These are phyloP conservation scores for Campoletis sonorensis DNA, from an alignment of 1,140 invertebrate genomes.

Conservation along the genomic window DNA sequence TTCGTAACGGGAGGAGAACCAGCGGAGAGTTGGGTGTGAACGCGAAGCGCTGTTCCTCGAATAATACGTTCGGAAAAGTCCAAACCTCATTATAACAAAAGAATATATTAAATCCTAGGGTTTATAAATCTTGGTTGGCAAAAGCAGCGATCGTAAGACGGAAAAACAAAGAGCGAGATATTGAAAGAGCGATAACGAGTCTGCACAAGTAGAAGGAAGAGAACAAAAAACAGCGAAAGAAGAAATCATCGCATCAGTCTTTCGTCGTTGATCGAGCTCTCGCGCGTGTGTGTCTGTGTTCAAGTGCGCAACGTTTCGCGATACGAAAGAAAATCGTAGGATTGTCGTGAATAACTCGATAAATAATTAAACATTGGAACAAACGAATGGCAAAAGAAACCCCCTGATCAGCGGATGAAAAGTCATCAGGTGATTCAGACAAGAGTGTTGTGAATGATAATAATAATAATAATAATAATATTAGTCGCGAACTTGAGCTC, in stretches of 20 bases:
- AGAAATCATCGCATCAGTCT: slow-evolving; percentile 25
- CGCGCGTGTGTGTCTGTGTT: background rate
- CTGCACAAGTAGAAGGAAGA: slow-evolving; percentile 24
- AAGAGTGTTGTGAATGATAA: background rate
- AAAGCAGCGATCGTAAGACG: slow-evolving; percentile 12
- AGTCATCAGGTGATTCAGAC: background rate
- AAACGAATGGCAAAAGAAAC: too few species aligned
- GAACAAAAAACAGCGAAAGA: background rate
- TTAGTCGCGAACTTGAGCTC: slow-evolving; percentile 7
- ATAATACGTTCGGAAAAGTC: background rate
- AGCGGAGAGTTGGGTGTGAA: slow-evolving; percentile 53
- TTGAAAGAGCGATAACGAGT: slow-evolving; percentile 30
- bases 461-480: slow-evolving; percentile 16
- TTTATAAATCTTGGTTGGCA: slow-evolving; percentile 5
- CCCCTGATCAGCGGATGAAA: too few species aligned
- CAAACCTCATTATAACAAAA: slow-evolving; percentile 18
- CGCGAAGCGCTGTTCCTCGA: slow-evolving; percentile 32
- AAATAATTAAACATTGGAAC: too few species aligned
- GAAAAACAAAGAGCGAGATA: slow-evolving; percentile 46
- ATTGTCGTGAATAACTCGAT: background rate
- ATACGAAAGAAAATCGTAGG: slow-evolving; percentile 5
- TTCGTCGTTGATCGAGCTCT: slow-evolving; percentile 23
- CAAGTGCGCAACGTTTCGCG: background rate
- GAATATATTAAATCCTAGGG: background rate
- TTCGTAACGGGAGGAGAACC: slow-evolving; percentile 44